Evolutionary conservation across 2,797 vertebrate species (phyloP), one percentile per base, ranked within the genome.

Genomic region (Caiman crocodilus): DNA sequence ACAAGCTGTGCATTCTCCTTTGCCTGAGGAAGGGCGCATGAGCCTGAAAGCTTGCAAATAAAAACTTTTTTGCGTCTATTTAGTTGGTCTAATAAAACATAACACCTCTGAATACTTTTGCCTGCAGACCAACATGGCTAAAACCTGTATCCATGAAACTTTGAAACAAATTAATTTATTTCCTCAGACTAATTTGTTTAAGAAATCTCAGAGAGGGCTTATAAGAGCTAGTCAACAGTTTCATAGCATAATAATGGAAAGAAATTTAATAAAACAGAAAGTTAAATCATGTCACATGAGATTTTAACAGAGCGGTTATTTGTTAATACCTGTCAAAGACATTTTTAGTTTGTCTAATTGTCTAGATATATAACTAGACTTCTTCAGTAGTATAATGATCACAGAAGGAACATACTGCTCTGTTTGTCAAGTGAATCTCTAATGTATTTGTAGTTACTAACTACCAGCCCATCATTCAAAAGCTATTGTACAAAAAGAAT

Each of bases 381-480:
- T 85, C 13, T 90, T 80, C 73, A 79, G 23, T 58, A 30, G 12
- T 57, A 11, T 77, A 88, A 86, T 55, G 14, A 65, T 87, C 10
- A 32, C 10, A 59, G 76, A 87, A 87, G 17, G 56, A 92, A 71
- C 26, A 78, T 7, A 20, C 28, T 94, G 30, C 28, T 90, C 15
- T 92, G 56, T 78, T 17, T 94, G n/a, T 10, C 59, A 89, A 88
- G 55, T 78, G 75, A 93, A 83, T 90, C 30, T 93, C 7, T 84
- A 69, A 86, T 55, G 7, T 74, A 71, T 80, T 89, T 87, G n/a
- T 71, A 8, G 25, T 91, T 92, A 28, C 88, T 93, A 87, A 23
- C 7, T 85, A 87, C 67, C 16, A 91, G 13, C 8, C 71, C 87
- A 73, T 79, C 2, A 78, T 80, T 93, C 63, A 87, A 71, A 89